These are phyloP conservation scores for Eubasilissa splendida DNA, from an alignment of 2,888 invertebrate species.

Conservation along the genomic window DNA sequence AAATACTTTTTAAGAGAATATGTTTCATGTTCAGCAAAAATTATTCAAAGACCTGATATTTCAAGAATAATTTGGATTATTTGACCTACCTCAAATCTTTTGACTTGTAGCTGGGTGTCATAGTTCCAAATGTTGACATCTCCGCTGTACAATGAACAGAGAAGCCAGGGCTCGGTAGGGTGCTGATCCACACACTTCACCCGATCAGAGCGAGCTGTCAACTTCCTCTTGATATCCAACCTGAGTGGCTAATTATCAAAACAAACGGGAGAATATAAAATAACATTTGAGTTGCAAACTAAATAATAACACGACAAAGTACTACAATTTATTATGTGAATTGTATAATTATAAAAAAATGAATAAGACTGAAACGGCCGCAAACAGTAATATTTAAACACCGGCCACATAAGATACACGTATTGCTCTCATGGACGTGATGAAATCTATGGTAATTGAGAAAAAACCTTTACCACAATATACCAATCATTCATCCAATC, in stretches of 20 bases:
- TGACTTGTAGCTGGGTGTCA: conserved; percentile 92
- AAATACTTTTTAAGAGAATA: no score
- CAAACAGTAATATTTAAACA: neutral
- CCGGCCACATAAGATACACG: conserved; percentile 26
- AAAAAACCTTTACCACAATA: neutral
- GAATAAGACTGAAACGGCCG: no score
- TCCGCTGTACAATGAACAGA: conserved; percentile 98
- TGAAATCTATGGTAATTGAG: conserved; percentile 35
- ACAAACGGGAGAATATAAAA: conserved; percentile 13
- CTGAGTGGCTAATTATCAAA: conserved; percentile 84
- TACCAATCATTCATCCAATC: neutral
- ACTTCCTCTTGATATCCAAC: conserved; percentile 97
- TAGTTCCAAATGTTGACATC: conserved; percentile 99
- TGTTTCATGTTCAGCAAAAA: no score
- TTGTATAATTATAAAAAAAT: no score
- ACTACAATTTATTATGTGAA: no score
- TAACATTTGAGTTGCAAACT: no score
- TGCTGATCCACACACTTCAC: conserved; percentile 99
- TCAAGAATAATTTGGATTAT: no score
- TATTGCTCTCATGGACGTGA: conserved; percentile 8
- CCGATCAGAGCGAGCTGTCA: conserved; percentile 97
- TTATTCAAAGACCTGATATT: no score
- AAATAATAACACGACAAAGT: no score
- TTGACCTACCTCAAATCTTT: conserved; percentile 83
- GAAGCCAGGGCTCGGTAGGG: conserved; percentile 98